Conservation (phyloP, 2,113 vertebrate genomes). For the Phyllopteryx taeniolatus region DNA sequence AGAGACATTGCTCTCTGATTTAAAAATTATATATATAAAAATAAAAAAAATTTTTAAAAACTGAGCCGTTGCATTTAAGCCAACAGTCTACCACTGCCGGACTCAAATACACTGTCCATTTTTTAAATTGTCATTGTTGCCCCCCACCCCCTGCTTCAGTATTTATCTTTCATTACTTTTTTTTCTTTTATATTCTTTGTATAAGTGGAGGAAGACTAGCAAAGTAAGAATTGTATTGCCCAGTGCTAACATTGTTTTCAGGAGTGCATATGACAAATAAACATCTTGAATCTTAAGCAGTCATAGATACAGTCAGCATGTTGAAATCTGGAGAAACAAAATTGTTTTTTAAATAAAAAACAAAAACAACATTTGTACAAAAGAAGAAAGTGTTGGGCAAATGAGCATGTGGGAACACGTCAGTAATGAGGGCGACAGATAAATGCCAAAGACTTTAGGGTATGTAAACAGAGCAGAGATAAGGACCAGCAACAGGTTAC, state of each 20-base stretch:
- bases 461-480: constrained; percentile 55
- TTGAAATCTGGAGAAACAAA: constrained; percentile 1
- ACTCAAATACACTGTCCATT: too few species aligned
- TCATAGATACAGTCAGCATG: too few species aligned
- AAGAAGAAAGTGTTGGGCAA: constrained; percentile 27
- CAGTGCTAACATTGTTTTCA: too few species aligned
- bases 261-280: too few species aligned
- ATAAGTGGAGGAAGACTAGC: too few species aligned
- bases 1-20: not conserved
- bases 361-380: not conserved
- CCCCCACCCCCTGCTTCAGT: too few species aligned
- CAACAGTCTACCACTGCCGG: not conserved
- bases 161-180: too few species aligned
- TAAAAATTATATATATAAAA: not conserved
- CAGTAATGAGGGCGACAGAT: constrained; percentile 53
- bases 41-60: not conserved
- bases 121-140: too few species aligned
- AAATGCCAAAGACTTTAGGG: constrained; percentile 51
- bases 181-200: too few species aligned
- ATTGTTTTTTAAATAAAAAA: not conserved
- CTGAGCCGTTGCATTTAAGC: not conserved
- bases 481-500: constrained; percentile 28
- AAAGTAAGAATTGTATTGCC: too few species aligned
- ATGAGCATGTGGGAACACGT: constrained; percentile 64
- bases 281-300: too few species aligned